These are phyloP conservation scores for Phlogophora meticulosa DNA, from an alignment of 2,888 invertebrate genomes.

Conservation along the genomic window DNA sequence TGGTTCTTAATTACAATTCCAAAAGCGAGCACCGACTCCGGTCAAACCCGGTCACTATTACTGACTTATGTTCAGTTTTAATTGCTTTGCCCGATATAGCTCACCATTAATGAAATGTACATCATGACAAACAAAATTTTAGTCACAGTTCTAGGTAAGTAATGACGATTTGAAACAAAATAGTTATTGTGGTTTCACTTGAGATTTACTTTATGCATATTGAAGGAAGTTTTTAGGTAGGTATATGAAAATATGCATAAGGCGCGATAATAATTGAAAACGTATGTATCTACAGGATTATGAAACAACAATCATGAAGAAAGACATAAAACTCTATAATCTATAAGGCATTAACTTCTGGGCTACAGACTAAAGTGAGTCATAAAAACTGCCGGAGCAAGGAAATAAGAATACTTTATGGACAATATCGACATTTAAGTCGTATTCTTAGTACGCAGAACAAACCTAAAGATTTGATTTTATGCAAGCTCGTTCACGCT, in stretches of 20 bases:
- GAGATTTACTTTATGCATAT: slow-evolving; percentile 2
- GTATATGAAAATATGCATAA: not conserved
- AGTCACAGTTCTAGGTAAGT: slow-evolving; percentile 61
- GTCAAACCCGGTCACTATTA: slow-evolving; percentile 68
- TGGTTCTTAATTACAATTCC: slow-evolving; percentile 60
- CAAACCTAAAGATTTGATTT: slow-evolving; percentile 24
- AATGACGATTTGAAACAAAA: slow-evolving; percentile 47
- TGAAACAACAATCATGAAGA: slow-evolving; percentile 22
- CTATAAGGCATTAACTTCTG: slow-evolving; percentile 19
- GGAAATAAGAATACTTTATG: slow-evolving; percentile 41
- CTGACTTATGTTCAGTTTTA: slow-evolving; percentile 65
- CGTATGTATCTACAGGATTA: not conserved
- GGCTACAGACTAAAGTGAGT: slow-evolving; percentile 27
- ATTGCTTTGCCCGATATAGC: slow-evolving; percentile 64
- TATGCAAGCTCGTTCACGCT: slow-evolving; percentile 22
- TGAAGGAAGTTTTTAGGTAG: slow-evolving; percentile 2
- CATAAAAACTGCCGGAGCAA: slow-evolving; percentile 41
- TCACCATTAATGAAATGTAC: slow-evolving; percentile 60
- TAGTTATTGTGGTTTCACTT: slow-evolving; percentile 35
- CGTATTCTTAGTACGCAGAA: slow-evolving; percentile 22
- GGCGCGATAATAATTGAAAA: not conserved
- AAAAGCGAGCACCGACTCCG: slow-evolving; percentile 60
- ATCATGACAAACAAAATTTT: slow-evolving; percentile 61
- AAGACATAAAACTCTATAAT: slow-evolving; percentile 23
- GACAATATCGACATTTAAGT: slow-evolving; percentile 26